Percentiles rank a stretch among this genome's conserved stretches.
phyloP scores from a whole-genome alignment of 92 coral and sea anemone genomes.

The Siderastrea radians region DNA sequence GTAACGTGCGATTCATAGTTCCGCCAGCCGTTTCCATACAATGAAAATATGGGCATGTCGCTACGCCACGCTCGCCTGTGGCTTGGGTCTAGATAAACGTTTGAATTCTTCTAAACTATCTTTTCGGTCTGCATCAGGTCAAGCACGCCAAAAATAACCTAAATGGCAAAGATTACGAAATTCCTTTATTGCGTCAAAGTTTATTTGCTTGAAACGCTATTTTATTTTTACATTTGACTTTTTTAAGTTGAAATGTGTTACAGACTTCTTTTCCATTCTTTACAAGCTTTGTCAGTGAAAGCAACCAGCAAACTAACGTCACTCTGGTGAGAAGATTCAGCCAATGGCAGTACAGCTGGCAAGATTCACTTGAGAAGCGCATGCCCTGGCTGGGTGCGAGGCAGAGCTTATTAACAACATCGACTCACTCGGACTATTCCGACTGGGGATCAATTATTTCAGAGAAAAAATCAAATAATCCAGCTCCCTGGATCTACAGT shows the following conservation, averaged over 20 bases:
- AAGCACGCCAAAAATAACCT: too few species aligned
- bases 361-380: conserved; percentile 59
- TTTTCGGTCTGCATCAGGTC: too few species aligned
- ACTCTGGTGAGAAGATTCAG: conserved; percentile 51
- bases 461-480: conserved; percentile 37
- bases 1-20: too few species aligned
- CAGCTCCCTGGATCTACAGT: conserved; percentile 76
- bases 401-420: conserved; percentile 66
- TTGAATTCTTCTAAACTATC: too few species aligned
- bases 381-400: conserved; percentile 82
- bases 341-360: conserved; percentile 66
- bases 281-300: conserved; percentile 54
- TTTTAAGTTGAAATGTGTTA: not conserved
- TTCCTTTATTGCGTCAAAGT: too few species aligned
- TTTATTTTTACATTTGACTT: too few species aligned
- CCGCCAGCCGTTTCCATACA: too few species aligned
- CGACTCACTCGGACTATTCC: conserved; percentile 51
- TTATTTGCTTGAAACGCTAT: too few species aligned
- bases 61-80: too few species aligned
- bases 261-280: not conserved
- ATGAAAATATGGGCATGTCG: too few species aligned
- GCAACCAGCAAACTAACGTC: conserved; percentile 72
- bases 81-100: too few species aligned
- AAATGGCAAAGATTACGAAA: too few species aligned
- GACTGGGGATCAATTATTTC: conserved; percentile 74